Base-by-base conservation (phyloP, 2,888 invertebrate species). In the Acrobasis repandana region DNA sequence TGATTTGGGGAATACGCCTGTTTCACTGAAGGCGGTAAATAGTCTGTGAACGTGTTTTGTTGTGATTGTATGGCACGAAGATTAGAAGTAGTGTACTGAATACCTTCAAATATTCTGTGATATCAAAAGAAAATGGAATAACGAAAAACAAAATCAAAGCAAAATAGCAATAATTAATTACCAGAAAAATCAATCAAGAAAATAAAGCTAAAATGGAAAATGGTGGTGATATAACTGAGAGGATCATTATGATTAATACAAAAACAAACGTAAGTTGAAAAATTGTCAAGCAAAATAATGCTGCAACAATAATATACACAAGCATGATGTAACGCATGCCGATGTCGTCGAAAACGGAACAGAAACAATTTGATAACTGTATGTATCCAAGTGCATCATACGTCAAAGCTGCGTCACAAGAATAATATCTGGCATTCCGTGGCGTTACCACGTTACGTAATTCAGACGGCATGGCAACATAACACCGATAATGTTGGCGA, bases 401-500 rank as follows among this genome's bases (percentile, higher is more conserved):
- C 60, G 60, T 63, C 63, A 38, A 16, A 58, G 57, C 33, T 54
- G 60, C 74, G 79, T 80, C 76, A 81, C 71, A 67, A 72, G 74
- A 75, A 76, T 68, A 76, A 65, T 74, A 77, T 77, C 69, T 74
- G 76, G 72, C 74, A 78, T 77, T 77, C 74, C 66, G 63, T 69
- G 72, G 64, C 74, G 43, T 28, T 72, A 67, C 72, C 69, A 75
- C 69, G 75, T 85, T 83, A 84, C 81, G 79, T 83, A 86, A 83
- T 70, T 70, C 70, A 49, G 71, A 68, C 68, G 75, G 74, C 73
- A 71, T 69, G 71, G 68, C 69, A 75, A 73, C 74, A 71, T 69
- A 70, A 74, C 71, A 74, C 76, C 78, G 77, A 81, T 80, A 81
- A 80, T 82, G 86, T 83, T 75, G 80, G 81, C 79, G 75, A 76